phyloP scores from a whole-genome alignment of 2,797 vertebrate species.

The Pyrocephalus nanus region DNA sequence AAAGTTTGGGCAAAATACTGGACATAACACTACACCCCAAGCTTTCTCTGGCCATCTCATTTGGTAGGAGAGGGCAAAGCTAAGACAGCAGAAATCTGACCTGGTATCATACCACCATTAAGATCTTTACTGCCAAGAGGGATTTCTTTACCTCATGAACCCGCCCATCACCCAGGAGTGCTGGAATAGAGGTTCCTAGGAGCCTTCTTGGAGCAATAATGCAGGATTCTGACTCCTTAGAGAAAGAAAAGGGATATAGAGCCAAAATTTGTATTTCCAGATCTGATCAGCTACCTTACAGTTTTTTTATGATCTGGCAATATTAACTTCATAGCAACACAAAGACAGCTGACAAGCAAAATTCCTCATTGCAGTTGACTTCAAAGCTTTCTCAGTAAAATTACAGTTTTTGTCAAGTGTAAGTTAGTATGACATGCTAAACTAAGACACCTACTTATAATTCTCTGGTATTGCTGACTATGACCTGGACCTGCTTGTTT shows the following conservation, averaged over 20 bases:
- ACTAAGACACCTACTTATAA: background rate
- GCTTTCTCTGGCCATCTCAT: background rate
- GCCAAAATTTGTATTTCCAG: background rate
- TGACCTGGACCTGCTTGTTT: background rate
- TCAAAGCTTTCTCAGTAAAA: background rate
- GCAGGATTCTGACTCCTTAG: rapidly evolving
- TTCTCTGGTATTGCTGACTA: background rate
- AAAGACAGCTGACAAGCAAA: background rate
- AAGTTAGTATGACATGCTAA: background rate
- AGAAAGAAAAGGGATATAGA: background rate
- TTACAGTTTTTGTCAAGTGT: background rate
- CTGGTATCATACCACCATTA: too few species aligned
- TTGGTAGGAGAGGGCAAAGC: background rate
- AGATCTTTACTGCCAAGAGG: background rate
- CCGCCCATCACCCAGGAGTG: background rate
- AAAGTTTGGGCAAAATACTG: background rate
- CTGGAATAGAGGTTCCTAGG: background rate
- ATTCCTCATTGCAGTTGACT: background rate
- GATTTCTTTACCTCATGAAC: background rate
- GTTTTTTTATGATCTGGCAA: background rate
- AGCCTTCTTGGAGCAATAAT: background rate
- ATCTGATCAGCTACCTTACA: background rate
- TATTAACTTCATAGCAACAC: background rate
- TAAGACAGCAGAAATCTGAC: background rate
- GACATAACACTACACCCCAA: background rate